Conservation (phyloP, 2,113 vertebrate genomes). For the Nannobrachium achirus region DNA sequence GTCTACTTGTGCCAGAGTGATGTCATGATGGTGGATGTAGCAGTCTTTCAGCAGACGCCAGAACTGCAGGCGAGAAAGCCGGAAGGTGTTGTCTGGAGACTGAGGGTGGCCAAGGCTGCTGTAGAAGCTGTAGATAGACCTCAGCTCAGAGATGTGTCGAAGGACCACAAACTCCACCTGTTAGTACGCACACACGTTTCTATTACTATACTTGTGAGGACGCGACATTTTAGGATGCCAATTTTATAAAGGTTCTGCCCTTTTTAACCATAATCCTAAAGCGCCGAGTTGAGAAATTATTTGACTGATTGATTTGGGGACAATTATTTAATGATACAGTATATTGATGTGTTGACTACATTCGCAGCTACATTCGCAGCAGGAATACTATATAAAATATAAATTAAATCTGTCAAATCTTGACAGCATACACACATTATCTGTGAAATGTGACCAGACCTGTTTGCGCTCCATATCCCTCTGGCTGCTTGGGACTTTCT, state of each 20-base stretch:
- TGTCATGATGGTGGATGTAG: constrained; percentile 75
- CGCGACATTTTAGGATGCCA: too few relatives aligned
- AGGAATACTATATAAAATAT: not conserved
- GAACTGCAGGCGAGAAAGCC: constrained; percentile 86
- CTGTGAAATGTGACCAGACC: constrained; percentile 63
- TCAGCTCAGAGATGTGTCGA: constrained; percentile 78
- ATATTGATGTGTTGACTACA: too few relatives aligned
- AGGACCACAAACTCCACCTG: constrained; percentile 86
- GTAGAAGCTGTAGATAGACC: constrained; percentile 86
- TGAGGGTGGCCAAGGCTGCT: constrained; percentile 80
- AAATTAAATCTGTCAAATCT: not conserved
- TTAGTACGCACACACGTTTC: not conserved
- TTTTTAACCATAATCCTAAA: too few relatives aligned
- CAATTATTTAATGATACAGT: too few relatives aligned
- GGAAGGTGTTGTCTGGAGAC: constrained; percentile 78
- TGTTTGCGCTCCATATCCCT: constrained; percentile 78
- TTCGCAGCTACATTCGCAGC: too few relatives aligned
- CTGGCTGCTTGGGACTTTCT: constrained; percentile 68
- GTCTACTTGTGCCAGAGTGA: constrained; percentile 84
- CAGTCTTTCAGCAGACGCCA: constrained; percentile 94
- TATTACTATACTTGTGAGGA: too few relatives aligned
- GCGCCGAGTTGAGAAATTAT: too few relatives aligned
- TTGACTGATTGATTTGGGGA: too few relatives aligned
- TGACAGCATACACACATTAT: not conserved
- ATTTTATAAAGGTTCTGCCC: too few relatives aligned